A percentile compares a stretch with the other conserved stretches of the same genome.
Evolutionary conservation across 2,797 vertebrate genomes (phyloP).

Genomic region (Mareca penelope): DNA sequence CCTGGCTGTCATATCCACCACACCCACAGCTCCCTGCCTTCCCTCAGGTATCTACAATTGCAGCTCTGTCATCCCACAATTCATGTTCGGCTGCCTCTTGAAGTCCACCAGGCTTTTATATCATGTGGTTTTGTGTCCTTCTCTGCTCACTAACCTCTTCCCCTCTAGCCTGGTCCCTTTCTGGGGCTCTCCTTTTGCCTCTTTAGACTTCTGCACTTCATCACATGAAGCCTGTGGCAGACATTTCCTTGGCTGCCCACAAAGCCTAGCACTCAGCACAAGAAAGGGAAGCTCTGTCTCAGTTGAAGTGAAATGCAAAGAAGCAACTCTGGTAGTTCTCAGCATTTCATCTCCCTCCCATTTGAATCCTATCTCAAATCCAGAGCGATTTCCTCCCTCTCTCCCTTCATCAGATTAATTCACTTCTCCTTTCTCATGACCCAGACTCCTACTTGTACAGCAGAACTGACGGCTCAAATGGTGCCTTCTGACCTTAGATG

Average conservation of each 20-base stretch:
- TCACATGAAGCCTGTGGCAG: rapidly evolving
- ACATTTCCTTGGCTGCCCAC: background rate
- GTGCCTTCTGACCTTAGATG: background rate
- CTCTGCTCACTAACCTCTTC: background rate
- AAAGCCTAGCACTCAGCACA: background rate
- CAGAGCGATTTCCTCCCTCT: background rate
- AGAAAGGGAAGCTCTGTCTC: background rate
- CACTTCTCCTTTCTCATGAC: background rate
- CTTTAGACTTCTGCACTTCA: background rate
- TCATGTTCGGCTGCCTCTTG: background rate
- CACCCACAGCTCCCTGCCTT: background rate
- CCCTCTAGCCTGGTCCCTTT: background rate
- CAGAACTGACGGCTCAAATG: background rate
- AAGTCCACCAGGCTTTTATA: background rate
- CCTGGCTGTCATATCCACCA: background rate
- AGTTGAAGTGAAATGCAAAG: background rate
- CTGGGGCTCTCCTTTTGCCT: background rate
- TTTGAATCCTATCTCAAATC: background rate
- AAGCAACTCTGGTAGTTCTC: background rate
- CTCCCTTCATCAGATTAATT: background rate
- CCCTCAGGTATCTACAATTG: background rate
- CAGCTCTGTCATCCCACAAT: background rate
- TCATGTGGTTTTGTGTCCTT: background rate
- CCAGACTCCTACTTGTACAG: background rate
- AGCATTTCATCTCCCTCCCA: background rate